Evolutionary conservation across 2,797 vertebrate species (phyloP).

Genomic region (Jordanella pulchra): DNA sequence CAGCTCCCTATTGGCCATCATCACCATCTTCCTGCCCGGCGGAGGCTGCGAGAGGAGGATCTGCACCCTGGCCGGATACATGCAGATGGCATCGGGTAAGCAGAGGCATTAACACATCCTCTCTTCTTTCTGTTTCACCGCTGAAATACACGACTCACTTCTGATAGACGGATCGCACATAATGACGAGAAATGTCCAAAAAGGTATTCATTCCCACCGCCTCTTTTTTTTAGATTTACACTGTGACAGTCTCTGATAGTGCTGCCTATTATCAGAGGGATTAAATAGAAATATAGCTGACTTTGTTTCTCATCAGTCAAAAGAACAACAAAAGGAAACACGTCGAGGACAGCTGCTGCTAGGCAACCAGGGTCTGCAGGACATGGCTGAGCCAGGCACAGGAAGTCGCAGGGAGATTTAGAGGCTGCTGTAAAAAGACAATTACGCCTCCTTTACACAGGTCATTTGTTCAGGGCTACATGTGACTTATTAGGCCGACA

Average conservation of each 20-base stretch:
- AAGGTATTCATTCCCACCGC: constrained; percentile 8
- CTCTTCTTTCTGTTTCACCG: background rate
- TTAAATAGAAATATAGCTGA: constrained; percentile 46
- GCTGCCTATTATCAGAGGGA: constrained; percentile 26
- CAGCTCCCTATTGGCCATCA: constrained; percentile 89
- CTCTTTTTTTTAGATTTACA: constrained; percentile 12
- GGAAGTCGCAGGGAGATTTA: constrained; percentile 60
- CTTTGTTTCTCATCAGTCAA: constrained; percentile 60
- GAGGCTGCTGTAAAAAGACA: constrained; percentile 74
- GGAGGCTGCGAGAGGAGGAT: constrained; percentile 88
- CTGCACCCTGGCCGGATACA: constrained; percentile 93
- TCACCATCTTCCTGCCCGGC: constrained; percentile 89
- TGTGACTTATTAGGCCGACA: constrained; percentile 53
- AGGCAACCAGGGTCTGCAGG: constrained; percentile 63
- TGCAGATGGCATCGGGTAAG: constrained; percentile 92
- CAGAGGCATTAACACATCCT: constrained; percentile 26
- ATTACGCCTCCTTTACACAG: constrained; percentile 79
- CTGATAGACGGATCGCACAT: background rate
- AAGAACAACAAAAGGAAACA: constrained; percentile 47
- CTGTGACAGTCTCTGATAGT: constrained; percentile 20
- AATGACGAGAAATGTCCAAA: background rate
- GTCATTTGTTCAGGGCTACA: constrained; percentile 75
- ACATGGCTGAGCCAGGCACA: constrained; percentile 40
- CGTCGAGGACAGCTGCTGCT: constrained; percentile 73
- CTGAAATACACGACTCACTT: background rate